phyloP scores from a whole-genome alignment of 2,888 invertebrate species.

The Yponomeuta evonymella region DNA sequence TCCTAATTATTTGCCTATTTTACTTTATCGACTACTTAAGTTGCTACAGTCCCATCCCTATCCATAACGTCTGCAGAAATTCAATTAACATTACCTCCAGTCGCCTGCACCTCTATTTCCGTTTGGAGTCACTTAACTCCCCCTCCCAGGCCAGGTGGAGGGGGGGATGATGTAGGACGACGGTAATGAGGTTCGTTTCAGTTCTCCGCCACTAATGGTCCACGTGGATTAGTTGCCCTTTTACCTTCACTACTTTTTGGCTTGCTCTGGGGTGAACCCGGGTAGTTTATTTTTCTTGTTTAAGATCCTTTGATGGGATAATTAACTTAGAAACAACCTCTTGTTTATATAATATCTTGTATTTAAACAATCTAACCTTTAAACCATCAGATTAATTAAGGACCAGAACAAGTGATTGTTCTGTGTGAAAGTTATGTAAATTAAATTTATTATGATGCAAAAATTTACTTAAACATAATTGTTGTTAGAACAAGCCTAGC shows the following conservation, averaged over 20 bases:
- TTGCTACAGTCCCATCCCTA: conserved; percentile 38
- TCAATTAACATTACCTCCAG: conserved; percentile 78
- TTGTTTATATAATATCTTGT: too few species aligned
- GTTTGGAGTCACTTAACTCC: conserved; percentile 72
- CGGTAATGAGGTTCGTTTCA: conserved; percentile 74
- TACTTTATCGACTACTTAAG: conserved; percentile 19
- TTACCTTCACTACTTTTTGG: conserved; percentile 30
- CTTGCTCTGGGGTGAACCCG: background rate
- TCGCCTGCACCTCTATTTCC: conserved; percentile 77
- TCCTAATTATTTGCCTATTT: background rate
- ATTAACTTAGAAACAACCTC: too few species aligned
- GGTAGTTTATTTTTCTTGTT: background rate
- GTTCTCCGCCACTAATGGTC: conserved; percentile 66
- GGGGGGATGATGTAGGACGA: conserved; percentile 43
- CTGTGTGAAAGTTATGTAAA: too few species aligned
- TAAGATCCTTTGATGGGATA: too few species aligned
- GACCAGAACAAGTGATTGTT: too few species aligned
- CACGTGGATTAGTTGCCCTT: conserved; percentile 55
- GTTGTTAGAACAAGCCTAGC: too few species aligned
- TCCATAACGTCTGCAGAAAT: conserved; percentile 70
- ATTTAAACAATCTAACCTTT: too few species aligned
- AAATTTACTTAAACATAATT: too few species aligned
- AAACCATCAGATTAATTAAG: too few species aligned
- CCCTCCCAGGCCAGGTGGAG: conserved; percentile 29
- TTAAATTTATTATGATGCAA: too few species aligned